These are phyloP conservation scores for Turritopsis rubra DNA, from an alignment of 30 jellyfish, hydroid and myxozoan species.

Conservation along the genomic window DNA sequence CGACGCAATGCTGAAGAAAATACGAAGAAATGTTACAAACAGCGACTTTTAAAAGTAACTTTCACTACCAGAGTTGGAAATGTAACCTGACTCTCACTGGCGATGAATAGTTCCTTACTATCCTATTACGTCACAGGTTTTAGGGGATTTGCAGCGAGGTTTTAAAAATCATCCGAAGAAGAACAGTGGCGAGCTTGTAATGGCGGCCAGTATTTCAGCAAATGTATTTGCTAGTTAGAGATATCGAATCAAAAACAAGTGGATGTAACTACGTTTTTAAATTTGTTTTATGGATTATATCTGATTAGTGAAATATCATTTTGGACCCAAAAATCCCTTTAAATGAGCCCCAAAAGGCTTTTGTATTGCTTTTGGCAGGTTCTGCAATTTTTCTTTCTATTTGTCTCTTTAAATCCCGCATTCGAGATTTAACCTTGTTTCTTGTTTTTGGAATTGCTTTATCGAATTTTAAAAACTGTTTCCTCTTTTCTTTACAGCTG, in stretches of 20 bases:
- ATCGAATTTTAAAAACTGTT: too few relatives aligned
- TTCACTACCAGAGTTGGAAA: background rate
- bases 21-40: background rate
- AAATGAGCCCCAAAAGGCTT: too few relatives aligned
- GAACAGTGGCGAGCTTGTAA: background rate
- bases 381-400: too few relatives aligned
- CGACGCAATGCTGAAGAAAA: too few relatives aligned
- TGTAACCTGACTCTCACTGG: background rate
- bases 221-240: background rate
- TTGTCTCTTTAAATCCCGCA: too few relatives aligned
- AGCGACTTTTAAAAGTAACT: background rate
- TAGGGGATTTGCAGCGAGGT: background rate
- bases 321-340: conserved; percentile 12
- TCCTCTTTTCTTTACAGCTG: too few relatives aligned
- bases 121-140: conserved; percentile 7
- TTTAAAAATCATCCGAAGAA: background rate
- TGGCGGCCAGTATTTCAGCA: conserved; percentile 8
- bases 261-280: background rate
- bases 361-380: too few relatives aligned
- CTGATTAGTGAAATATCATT: background rate
- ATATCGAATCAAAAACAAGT: background rate
- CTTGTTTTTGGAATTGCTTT: too few relatives aligned
- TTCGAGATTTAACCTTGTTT: too few relatives aligned
- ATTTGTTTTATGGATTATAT: background rate
- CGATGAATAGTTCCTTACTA: background rate